Base-by-base conservation (phyloP, 2,888 invertebrate species). In the Imbricaverruca yamaguchii region DNA sequence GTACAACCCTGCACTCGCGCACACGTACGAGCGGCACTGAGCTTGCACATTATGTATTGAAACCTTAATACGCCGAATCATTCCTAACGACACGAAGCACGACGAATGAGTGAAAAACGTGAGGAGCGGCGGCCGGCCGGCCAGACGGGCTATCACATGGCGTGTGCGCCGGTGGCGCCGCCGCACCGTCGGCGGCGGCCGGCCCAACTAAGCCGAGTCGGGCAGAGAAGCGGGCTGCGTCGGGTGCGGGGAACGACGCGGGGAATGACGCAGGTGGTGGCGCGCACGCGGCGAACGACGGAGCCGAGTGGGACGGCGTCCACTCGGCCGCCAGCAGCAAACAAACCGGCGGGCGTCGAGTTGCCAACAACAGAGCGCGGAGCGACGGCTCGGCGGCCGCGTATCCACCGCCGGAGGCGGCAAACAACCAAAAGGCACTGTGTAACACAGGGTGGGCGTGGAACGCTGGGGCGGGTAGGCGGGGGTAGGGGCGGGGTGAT, bases 401-500 rank as follows among this genome's bases (percentile, higher is more conserved):
- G n/a, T n/a, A n/a, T n/a, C n/a, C n/a, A n/a, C n/a, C n/a, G 39
- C 67, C 8, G 67, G 23, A 10, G 23, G 65, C 23, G 7, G 23
- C 63, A 21, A 8, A 25, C 67, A 67, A 39, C 67, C 67, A 67
- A 67, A 67, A 67, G 67, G 67, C 67, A 67, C 67, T 67, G 67
- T 39, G 67, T 23, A 39, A 15, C 67, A 7, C 67, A 25, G 39
- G 23, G 63, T 63, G 63, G n/a, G 63, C 63, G n/a, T 8, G n/a
- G n/a, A n/a, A n/a, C n/a, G n/a, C n/a, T n/a, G 4, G 18, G 63
- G 21, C 3, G 63, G 63, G 63, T 15, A n/a, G 63, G 63, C 63
- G 21, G 63, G 63, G 63, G 8, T 8, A 15, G 63, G 21, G 3
- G 63, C 4, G 11, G 63, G 63, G 63, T n/a, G 2, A n/a, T 4